Evolutionary conservation across 2,797 vertebrate genomes (phyloP).

Genomic region (Lateolabrax maculatus): DNA sequence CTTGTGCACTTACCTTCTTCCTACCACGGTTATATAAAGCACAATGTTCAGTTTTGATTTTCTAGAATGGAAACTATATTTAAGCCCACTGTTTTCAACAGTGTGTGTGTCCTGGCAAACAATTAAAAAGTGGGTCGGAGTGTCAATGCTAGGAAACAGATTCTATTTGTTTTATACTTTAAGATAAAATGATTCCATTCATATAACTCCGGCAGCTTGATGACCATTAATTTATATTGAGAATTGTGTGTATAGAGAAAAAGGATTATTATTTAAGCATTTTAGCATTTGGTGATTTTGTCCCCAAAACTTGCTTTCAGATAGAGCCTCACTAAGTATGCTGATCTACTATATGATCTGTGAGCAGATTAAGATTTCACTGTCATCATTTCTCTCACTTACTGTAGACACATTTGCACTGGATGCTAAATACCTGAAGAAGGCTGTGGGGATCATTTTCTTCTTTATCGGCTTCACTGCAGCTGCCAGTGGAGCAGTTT

Average conservation of each 20-base stretch:
- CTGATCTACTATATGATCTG: neutral
- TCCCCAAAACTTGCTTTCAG: neutral
- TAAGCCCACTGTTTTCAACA: neutral
- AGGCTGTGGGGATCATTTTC: neutral
- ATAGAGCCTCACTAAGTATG: neutral
- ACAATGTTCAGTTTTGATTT: too few species aligned
- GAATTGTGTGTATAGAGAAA: neutral
- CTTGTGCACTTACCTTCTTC: neutral
- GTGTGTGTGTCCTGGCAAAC: too few species aligned
- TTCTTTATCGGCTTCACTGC: slow-evolving; percentile 18
- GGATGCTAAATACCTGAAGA: slow-evolving; percentile 32
- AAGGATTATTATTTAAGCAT: neutral
- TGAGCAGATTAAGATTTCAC: neutral
- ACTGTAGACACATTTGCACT: slow-evolving; percentile 19
- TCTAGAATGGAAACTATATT: too few species aligned
- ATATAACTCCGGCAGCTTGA: neutral
- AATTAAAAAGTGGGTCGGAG: neutral
- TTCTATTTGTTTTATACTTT: neutral
- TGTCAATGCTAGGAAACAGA: neutral
- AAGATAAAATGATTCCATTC: neutral
- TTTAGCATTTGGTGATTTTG: neutral
- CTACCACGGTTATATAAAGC: neutral
- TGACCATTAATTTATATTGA: neutral
- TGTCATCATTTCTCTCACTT: neutral
- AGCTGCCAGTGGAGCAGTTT: slow-evolving; percentile 28